These are phyloP conservation scores for Drosophila trapezifrons DNA, from an alignment of 1,140 invertebrate genomes.

Conservation along the genomic window DNA sequence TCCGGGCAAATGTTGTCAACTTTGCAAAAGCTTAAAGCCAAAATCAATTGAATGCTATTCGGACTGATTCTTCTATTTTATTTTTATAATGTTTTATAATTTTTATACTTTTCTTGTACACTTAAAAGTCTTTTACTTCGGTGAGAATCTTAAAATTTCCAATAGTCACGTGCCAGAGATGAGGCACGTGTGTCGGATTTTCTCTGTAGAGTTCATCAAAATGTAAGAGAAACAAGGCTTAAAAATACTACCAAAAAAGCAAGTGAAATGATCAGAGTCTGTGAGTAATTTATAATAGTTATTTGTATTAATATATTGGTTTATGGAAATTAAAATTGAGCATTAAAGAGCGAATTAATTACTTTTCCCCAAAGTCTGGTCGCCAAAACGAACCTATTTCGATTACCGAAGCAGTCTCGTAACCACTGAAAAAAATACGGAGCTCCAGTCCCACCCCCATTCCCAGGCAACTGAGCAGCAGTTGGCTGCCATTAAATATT, in stretches of 20 bases:
- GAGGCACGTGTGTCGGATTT: not conserved
- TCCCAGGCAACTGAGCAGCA: slow-evolving; percentile 49
- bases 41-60: not conserved
- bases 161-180: not conserved
- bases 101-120: not conserved
- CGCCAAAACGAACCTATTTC: slow-evolving; percentile 1
- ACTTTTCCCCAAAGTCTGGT: not conserved
- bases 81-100: not conserved
- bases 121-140: not conserved
- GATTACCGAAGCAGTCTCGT: slow-evolving; percentile 5
- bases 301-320: not conserved
- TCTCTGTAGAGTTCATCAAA: not conserved
- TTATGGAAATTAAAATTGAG: not conserved
- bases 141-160: not conserved
- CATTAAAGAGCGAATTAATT: slow-evolving; percentile 1
- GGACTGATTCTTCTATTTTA: not conserved
- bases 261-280: not conserved
- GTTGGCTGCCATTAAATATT: slow-evolving; percentile 80
- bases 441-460: slow-evolving; percentile 11
- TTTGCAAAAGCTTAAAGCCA: not conserved
- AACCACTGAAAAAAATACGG: slow-evolving; percentile 1
- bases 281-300: not conserved
- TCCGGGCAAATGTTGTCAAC: slow-evolving; percentile 30
- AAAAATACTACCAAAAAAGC: not conserved
- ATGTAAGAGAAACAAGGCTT: not conserved